phyloP scores from a whole-genome alignment of 2,113 vertebrate species.

The Hypocryptadius cinnamomeus region DNA sequence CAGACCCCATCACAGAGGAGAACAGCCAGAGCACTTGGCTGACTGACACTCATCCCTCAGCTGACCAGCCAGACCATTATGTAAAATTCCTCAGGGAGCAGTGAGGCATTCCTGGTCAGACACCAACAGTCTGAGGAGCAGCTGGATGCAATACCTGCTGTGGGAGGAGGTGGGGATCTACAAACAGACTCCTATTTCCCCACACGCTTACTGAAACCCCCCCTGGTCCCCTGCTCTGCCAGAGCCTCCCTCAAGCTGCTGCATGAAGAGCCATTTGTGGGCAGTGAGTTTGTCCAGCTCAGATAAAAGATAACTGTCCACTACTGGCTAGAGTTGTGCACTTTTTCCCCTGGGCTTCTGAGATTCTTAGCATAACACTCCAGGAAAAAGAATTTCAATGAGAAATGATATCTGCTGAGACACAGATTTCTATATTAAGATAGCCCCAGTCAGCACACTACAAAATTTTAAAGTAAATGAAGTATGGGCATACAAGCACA shows the following conservation, averaged over 20 bases:
- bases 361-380: not conserved
- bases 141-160: not conserved
- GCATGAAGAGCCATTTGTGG: not conserved
- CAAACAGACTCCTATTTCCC: not conserved
- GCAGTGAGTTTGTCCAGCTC: not conserved
- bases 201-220: not conserved
- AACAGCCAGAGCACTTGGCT: not conserved
- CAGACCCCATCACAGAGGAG: not conserved
- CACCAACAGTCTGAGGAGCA: not conserved
- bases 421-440: not conserved
- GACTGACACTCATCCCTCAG: not conserved
- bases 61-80: not conserved
- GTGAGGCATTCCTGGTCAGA: not conserved
- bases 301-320: not conserved
- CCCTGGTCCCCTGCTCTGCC: not conserved
- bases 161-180: not conserved
- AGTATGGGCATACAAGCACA: not conserved
- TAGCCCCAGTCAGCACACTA: not conserved
- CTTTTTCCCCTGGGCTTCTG: not conserved
- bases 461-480: not conserved
- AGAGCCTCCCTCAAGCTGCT: not conserved
- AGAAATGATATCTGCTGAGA: not conserved
- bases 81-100: constrained; percentile 28
- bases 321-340: not conserved
- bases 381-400: not conserved